Evolutionary conservation across 2,797 vertebrate genomes (phyloP).

Genomic region (Setipinna tenuifilis): DNA sequence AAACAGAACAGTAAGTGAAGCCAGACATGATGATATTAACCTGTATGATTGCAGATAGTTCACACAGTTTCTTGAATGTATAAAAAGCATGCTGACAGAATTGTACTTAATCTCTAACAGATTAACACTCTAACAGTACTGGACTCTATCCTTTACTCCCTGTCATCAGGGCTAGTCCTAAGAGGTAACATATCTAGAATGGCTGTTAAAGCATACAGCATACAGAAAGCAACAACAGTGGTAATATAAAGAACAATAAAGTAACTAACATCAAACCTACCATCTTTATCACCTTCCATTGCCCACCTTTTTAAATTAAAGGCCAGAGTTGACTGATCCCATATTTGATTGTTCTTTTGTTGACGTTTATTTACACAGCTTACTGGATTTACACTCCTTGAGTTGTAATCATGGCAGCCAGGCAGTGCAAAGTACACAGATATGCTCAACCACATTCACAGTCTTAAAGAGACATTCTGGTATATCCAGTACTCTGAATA

Average conservation of each 20-base stretch:
- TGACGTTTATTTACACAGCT: conserved; percentile 2
- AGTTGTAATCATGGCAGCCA: background rate
- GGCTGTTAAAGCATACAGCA: background rate
- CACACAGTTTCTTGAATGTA: too few species aligned
- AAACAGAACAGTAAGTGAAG: background rate
- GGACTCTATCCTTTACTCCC: too few species aligned
- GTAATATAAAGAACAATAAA: background rate
- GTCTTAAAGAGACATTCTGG: conserved; percentile 20
- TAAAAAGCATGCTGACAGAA: background rate
- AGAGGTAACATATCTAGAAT: background rate
- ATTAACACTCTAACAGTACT: too few species aligned
- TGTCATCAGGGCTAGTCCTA: too few species aligned
- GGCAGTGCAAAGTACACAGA: conserved; percentile 2
- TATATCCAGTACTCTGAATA: background rate
- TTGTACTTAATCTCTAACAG: background rate
- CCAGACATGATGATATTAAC: background rate
- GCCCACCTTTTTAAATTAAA: background rate
- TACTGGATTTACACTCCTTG: background rate
- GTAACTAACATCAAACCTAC: background rate
- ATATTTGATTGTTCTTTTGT: background rate
- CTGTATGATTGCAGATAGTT: background rate
- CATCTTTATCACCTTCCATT: background rate
- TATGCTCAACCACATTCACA: background rate
- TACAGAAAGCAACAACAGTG: background rate
- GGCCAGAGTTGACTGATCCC: background rate